These are phyloP conservation scores for Ophonus ardosiacus DNA, from an alignment of 2,888 invertebrate genomes.

Conservation along the genomic window DNA sequence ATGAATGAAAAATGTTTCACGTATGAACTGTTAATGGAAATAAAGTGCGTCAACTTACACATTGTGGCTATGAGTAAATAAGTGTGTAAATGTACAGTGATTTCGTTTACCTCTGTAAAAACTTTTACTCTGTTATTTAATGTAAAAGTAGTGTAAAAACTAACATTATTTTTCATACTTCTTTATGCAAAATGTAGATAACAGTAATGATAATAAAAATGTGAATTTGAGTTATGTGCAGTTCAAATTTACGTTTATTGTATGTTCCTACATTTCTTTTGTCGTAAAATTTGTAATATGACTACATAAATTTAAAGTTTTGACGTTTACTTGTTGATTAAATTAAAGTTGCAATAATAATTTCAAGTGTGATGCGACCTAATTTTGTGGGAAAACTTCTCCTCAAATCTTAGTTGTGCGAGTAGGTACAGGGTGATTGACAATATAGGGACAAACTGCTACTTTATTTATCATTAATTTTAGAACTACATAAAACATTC, in stretches of 20 bases:
- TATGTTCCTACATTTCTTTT: conserved; percentile 4
- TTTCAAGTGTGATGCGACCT: conserved; percentile 2
- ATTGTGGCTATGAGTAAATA: conserved; percentile 19
- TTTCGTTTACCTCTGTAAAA: conserved; percentile 2
- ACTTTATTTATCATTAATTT: too few species aligned
- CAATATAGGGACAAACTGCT: too few species aligned
- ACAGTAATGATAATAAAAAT: conserved; percentile 30
- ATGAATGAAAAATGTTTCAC: conserved; percentile 23
- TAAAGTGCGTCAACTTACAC: conserved; percentile 26
- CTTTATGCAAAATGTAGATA: conserved; percentile 28
- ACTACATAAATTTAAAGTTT: not conserved
- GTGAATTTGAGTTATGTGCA: conserved; percentile 27
- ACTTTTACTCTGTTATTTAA: conserved; percentile 12
- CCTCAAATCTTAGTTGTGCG: not conserved
- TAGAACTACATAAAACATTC: too few species aligned
- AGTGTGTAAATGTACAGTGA: conserved; percentile 4
- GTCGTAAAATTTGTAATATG: conserved; percentile 13
- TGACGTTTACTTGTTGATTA: not conserved
- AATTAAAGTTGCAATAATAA: not conserved
- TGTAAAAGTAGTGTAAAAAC: conserved; percentile 1
- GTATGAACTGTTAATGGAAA: conserved; percentile 25
- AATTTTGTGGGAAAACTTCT: not conserved
- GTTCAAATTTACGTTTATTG: conserved; percentile 15
- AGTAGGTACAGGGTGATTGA: too few species aligned
- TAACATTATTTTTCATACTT: conserved; percentile 28